Evolutionary conservation across 1,140 invertebrate genomes (phyloP), one percentile per base, ranked within the genome.

Genomic region (Philopotamus ludificatus): DNA sequence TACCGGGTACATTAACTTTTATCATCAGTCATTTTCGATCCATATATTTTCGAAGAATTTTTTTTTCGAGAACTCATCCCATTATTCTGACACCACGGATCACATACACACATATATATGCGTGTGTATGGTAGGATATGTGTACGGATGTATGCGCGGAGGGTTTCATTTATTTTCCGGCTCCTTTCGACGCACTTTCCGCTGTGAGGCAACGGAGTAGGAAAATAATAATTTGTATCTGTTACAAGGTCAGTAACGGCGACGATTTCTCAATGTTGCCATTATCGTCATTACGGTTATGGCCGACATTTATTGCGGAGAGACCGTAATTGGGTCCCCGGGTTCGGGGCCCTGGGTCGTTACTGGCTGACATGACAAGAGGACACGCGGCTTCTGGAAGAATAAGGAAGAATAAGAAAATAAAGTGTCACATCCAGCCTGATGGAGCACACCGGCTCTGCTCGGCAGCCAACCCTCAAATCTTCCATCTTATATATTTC

Each of bases 291-390:
- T 60, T 66, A 66, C 62, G 51, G 61, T 61, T 66, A 49, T 60
- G 28, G 65, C 58, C 66, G 62, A 63, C 55, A 64, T 60, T 62
- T 49, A 57, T 63, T 62, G 59, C 61, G 51, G 21, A 57, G 62
- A 51, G 42, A 16, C 67, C 47, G 58, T 65, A 68, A 65, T 68
- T 65, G 67, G 67, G 49, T 64, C 25, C 49, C 41, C 26, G n/a
- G 20, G 45, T 8, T 7, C 45, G 20, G 47, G 47, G 20, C 49
- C 60, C 60, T 41, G 9, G 22, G 42, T 62, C 67, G 60, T 68
- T 68, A 68, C 57, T n/a, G 55, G 21, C 41, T 68, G 67, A 68
- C 67, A 68, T 62, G 67, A 65, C 63, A 55, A 51, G 64, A 54
- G 59, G 59, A 66, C 41, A 66, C 64, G 59, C 8, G 8, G 34